Evolutionary conservation across 2,888 invertebrate species (phyloP).

Genomic region (Keiferia lycopersicella): DNA sequence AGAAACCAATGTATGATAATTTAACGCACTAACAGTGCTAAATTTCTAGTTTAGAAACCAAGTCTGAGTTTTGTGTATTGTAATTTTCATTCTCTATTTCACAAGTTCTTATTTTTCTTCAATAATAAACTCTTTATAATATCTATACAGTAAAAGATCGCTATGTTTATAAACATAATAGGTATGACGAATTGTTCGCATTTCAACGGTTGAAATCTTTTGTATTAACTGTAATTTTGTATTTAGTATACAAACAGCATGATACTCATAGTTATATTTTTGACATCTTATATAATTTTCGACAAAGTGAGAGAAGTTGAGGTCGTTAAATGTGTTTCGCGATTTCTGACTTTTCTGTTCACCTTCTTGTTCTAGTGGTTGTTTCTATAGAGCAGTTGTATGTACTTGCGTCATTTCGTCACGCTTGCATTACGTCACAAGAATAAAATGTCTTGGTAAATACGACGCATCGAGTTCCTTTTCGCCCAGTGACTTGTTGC

Average conservation of each 20-base stretch:
- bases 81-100: not conserved
- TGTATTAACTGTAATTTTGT: slow-evolving; percentile 32
- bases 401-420: not conserved
- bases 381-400: not conserved
- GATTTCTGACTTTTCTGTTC: slow-evolving; percentile 32
- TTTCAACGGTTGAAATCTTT: slow-evolving; percentile 3
- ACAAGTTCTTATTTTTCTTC: too few relatives aligned
- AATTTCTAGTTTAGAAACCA: slow-evolving; percentile 13
- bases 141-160: not conserved
- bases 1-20: too few relatives aligned
- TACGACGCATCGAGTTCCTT: too few relatives aligned
- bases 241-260: slow-evolving; percentile 12
- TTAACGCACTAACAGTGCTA: too few relatives aligned
- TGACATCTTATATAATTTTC: slow-evolving; percentile 52
- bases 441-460: too few relatives aligned
- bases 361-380: not conserved
- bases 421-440: too few relatives aligned
- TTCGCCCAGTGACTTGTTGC: too few relatives aligned
- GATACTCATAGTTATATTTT: slow-evolving; percentile 40
- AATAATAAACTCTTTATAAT: not conserved
- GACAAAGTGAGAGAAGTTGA: slow-evolving; percentile 62
- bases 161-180: slow-evolving; percentile 9
- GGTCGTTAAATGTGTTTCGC: slow-evolving; percentile 65
- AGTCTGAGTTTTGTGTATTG: slow-evolving; percentile 4
- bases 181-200: not conserved